phyloP scores from a whole-genome alignment of 2,113 vertebrate genomes.

The Trichechus manatus region DNA sequence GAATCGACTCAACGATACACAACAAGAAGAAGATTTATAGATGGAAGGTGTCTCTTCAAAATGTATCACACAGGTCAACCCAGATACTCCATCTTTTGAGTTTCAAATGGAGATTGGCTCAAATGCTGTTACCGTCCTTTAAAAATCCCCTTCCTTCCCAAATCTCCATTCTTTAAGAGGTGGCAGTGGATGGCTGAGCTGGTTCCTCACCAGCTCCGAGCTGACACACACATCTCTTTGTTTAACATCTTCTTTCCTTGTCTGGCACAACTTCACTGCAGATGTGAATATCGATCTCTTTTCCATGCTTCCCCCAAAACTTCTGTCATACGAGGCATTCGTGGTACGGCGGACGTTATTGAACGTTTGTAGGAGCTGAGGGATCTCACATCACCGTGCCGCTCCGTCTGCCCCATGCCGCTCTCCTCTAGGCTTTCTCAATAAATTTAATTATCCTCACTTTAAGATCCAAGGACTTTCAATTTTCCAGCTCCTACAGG shows the following conservation, averaged over 20 bases:
- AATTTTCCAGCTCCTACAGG: accelerated
- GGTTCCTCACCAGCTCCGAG: not conserved
- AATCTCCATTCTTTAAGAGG: not conserved
- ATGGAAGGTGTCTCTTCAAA: not conserved
- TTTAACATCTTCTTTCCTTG: not conserved
- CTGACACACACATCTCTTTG: not conserved
- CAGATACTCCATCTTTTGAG: too few relatives aligned
- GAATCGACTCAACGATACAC: too few relatives aligned
- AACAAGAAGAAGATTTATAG: not conserved
- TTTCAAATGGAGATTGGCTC: not conserved
- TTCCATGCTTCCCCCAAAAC: not conserved
- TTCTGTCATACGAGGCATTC: not conserved
- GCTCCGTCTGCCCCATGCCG: too few relatives aligned
- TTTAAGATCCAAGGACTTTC: too few relatives aligned
- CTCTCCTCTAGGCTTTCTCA: not conserved
- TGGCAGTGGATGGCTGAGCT: not conserved
- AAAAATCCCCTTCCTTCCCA: too few relatives aligned
- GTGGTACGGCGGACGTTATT: accelerated
- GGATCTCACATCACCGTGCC: too few relatives aligned
- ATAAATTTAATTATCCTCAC: too few relatives aligned
- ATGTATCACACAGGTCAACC: too few relatives aligned
- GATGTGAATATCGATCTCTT: not conserved
- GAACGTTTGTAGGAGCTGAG: not conserved
- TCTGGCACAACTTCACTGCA: too few relatives aligned
- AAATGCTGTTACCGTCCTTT: too few relatives aligned